Evolutionary conservation across 2,113 vertebrate species (phyloP).

Genomic region (Campylomormyrus tamandua): DNA sequence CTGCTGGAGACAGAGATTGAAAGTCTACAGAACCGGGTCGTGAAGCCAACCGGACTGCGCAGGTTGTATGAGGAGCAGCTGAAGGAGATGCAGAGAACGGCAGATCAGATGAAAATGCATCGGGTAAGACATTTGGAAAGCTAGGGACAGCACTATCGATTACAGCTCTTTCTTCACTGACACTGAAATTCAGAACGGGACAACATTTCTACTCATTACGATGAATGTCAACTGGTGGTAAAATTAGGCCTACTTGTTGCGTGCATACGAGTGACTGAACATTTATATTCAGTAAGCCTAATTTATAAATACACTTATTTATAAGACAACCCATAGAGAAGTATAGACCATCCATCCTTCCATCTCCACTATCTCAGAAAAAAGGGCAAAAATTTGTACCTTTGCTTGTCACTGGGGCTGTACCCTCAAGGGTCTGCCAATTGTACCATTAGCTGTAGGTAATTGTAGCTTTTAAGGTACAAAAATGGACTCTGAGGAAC

Average conservation of each 20-base stretch:
- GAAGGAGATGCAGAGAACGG: constrained; percentile 51
- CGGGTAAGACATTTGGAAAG: constrained; percentile 40
- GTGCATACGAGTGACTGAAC: constrained; percentile 31
- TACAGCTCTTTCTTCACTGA: constrained; percentile 37
- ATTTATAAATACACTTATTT: too few relatives aligned
- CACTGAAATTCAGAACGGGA: constrained; percentile 27
- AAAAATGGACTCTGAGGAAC: too few relatives aligned
- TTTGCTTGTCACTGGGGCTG: too few relatives aligned
- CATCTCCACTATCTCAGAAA: too few relatives aligned
- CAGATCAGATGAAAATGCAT: constrained; percentile 55
- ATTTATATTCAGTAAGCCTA: too few relatives aligned
- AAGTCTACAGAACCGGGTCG: constrained; percentile 47
- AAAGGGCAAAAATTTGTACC: too few relatives aligned
- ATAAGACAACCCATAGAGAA: too few relatives aligned
- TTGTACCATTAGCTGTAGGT: too few relatives aligned
- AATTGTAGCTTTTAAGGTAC: too few relatives aligned
- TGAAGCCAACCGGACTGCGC: constrained; percentile 48
- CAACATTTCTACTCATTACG: constrained; percentile 52
- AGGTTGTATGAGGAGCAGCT: constrained; percentile 58
- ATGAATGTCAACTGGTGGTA: constrained; percentile 48
- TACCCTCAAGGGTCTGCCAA: too few relatives aligned
- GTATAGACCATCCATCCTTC: too few relatives aligned
- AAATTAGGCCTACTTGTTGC: constrained; percentile 30
- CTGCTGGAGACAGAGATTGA: constrained; percentile 51
- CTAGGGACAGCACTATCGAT: background rate